Evolutionary conservation across 2,113 vertebrate species (phyloP).

Genomic region (Struthio camelus): DNA sequence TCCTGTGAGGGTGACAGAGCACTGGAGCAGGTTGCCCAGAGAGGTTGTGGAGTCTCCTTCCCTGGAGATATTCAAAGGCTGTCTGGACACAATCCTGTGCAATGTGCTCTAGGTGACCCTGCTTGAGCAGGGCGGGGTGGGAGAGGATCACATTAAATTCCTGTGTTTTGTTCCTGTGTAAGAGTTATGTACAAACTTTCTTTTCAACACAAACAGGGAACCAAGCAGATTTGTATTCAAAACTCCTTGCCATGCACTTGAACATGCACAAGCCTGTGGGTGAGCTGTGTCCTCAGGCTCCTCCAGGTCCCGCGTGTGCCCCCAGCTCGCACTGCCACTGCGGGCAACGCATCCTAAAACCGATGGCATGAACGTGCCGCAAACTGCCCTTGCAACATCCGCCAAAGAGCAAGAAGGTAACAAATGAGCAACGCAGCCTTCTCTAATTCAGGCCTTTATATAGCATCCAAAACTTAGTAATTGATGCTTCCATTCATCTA

Average conservation of each 20-base stretch:
- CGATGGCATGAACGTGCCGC: fast-evolving
- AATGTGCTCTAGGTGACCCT: no score
- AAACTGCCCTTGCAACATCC: neutral
- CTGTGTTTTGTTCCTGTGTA: neutral
- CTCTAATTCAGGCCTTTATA: neutral
- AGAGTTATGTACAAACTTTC: neutral
- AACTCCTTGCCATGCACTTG: no score
- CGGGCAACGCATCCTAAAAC: neutral
- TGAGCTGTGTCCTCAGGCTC: no score
- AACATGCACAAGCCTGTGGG: no score
- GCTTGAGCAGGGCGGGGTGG: no score
- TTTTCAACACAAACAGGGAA: neutral
- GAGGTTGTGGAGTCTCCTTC: no score
- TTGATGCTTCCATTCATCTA: constrained; percentile 22
- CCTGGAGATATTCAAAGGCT: no score
- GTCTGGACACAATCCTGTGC: no score
- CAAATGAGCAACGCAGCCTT: neutral
- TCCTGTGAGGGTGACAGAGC: no score
- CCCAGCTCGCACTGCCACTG: neutral
- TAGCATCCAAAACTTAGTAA: neutral
- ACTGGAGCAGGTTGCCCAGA: no score
- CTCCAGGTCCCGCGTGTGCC: no score
- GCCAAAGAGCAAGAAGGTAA: neutral
- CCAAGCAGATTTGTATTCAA: fast-evolving
- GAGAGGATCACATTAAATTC: neutral